phyloP scores from a whole-genome alignment of 1,140 invertebrate genomes.

The Drosophila ohnishii region DNA sequence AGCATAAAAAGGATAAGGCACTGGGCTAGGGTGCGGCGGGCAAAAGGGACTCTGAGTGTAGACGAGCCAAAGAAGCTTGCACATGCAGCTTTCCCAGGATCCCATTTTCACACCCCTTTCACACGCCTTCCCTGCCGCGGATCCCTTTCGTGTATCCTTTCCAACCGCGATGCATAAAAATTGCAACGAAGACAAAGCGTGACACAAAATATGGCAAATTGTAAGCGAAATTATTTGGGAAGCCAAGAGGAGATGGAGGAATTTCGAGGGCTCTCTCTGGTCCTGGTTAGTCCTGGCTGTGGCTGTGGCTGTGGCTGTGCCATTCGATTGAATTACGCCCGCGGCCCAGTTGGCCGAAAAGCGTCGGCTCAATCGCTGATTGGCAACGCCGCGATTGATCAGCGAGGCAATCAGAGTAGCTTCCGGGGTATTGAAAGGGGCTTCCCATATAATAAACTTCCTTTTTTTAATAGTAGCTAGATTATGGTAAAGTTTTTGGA shows the following conservation, averaged over 20 bases:
- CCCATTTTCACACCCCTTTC: slow-evolving; percentile 5
- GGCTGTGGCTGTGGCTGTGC: not conserved
- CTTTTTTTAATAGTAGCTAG: not conserved
- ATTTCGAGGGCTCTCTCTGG: not conserved
- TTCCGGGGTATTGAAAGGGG: not conserved
- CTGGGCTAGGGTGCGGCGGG: slow-evolving; percentile 1
- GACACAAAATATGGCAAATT: slow-evolving; percentile 60
- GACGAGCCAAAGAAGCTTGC: slow-evolving; percentile 26
- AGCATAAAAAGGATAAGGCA: slow-evolving; percentile 54
- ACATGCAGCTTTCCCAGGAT: slow-evolving; percentile 33
- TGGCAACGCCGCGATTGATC: slow-evolving; percentile 38
- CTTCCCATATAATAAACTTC: not conserved
- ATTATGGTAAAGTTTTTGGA: not conserved
- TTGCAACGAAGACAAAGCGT: slow-evolving; percentile 52
- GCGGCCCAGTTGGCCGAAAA: slow-evolving; percentile 44
- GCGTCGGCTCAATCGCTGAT: slow-evolving; percentile 31
- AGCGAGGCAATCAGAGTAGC: slow-evolving; percentile 50
- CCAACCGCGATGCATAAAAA: slow-evolving; percentile 41
- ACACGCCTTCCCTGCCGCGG: not conserved
- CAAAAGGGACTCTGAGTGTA: slow-evolving; percentile 4
- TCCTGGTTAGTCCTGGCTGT: not conserved
- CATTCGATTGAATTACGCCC: slow-evolving; percentile 50
- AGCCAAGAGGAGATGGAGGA: not conserved
- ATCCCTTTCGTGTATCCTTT: not conserved
- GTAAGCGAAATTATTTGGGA: slow-evolving; percentile 46